Base-by-base conservation (phyloP, 37 sponge, comb jelly and placozoan species). In the Sycon ciliatum region DNA sequence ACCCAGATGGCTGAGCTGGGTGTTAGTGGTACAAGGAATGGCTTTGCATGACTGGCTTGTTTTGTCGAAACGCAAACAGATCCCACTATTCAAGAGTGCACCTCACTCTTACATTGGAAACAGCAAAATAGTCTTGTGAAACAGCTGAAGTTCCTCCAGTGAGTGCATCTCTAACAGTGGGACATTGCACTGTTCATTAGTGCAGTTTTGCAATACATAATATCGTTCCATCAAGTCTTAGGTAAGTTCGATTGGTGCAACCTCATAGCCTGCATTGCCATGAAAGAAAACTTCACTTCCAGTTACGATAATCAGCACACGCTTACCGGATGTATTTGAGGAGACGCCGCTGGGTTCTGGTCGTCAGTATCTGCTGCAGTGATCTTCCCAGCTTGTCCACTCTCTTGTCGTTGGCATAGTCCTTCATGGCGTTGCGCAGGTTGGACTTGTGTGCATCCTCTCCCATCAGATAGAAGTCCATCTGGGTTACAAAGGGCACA, bases 401-500 rank as follows among this genome's bases (percentile, higher is more conserved):
- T 20, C 80, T 69, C 13, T 60, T 39, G 56, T 81, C 76, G 60
- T 69, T 74, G 0, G 83, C 53, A 62, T 85, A 89, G 18, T 77
- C 68, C 26, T 78, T 68, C 31, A 89, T 69, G 28, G 85, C 73
- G 13, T 79, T 68, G 32, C 76, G 35, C 23, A 89, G 80, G 18
- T 80, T 75, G 3, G 74, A 60, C 77, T 68, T 85, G 72, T 85
- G 84, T 26, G 24, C 6, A 0, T 71, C 38, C 34, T 82, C 78
- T 60, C 56, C 80, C 27, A 74, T 42, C 36, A 89, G 56, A 38
- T 89, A 89, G 58, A 85, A 89, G 57, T 85, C 66, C 52, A 89
- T 37, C 90, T 89, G 71, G 1, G 57, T 24, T 24, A 11, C 4
- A n/a, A 32, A 42, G 13, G 13, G 13, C 7, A 7, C 49, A 42